These are phyloP conservation scores for Labeo catla DNA, from an alignment of 2,113 vertebrate species.

Conservation along the genomic window DNA sequence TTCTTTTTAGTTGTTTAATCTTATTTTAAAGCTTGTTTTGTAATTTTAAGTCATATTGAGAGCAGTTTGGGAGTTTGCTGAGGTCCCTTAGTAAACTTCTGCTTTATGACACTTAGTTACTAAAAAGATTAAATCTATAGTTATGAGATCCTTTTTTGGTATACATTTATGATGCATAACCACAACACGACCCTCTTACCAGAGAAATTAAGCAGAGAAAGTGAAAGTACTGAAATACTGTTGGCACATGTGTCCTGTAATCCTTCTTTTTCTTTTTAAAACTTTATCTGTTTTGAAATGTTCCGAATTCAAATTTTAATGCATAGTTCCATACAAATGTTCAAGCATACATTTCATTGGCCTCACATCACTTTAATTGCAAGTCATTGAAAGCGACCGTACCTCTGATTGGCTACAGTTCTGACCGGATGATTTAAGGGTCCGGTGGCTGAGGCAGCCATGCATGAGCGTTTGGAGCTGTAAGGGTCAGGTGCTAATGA, in stretches of 20 bases:
- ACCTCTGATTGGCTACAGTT: conserved; percentile 8
- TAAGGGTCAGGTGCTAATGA: conserved; percentile 66
- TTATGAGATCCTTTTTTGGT: neutral
- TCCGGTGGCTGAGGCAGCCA: neutral
- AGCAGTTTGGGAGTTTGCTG: neutral
- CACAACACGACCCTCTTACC: neutral
- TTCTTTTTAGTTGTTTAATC: neutral
- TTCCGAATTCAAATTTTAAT: neutral
- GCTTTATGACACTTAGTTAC: neutral
- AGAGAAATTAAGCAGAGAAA: neutral
- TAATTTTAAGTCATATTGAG: neutral
- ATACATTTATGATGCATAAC: neutral
- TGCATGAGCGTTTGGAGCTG: conserved; percentile 45
- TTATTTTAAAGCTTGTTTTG: neutral
- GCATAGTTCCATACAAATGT: conserved; percentile 7
- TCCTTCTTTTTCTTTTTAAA: too few species aligned
- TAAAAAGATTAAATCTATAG: neutral
- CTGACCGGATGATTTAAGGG: conserved; percentile 15
- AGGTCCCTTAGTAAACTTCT: neutral
- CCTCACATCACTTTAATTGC: conserved; percentile 20
- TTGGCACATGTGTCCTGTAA: neutral
- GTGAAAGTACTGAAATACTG: neutral
- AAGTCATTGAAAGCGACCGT: conserved; percentile 5
- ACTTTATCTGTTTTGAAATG: neutral
- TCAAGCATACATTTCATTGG: conserved; percentile 1